phyloP scores from a whole-genome alignment of 1,140 invertebrate genomes.

The Dolichoris vasculosae region DNA sequence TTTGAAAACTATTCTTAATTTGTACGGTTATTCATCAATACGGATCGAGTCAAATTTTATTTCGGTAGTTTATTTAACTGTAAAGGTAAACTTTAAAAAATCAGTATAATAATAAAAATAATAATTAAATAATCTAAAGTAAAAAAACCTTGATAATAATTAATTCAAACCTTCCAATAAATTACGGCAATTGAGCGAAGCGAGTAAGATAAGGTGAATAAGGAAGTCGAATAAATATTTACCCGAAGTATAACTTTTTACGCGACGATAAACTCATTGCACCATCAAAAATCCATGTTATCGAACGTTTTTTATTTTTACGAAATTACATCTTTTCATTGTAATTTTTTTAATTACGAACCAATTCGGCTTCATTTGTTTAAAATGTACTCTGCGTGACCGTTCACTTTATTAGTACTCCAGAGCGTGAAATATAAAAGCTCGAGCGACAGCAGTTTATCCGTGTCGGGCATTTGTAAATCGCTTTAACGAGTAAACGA shows the following conservation, averaged over 20 bases:
- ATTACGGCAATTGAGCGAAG: too few relatives aligned
- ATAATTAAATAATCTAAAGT: too few relatives aligned
- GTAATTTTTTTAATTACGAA: neutral
- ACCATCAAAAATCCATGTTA: neutral
- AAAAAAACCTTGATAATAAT: too few relatives aligned
- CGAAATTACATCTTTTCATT: neutral
- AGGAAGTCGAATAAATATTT: neutral
- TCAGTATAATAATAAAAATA: too few relatives aligned
- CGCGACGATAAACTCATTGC: neutral
- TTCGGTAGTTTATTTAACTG: too few relatives aligned
- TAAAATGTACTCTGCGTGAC: neutral
- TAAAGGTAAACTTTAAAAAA: too few relatives aligned
- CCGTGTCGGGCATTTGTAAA: neutral
- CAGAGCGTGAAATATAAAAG: conserved; percentile 17
- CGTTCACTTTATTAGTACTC: neutral
- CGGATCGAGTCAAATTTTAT: too few relatives aligned
- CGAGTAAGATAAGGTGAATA: too few relatives aligned
- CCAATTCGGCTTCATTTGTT: neutral
- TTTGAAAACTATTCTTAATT: too few relatives aligned
- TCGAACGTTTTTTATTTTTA: neutral
- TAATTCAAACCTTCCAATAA: too few relatives aligned
- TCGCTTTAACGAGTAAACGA: conserved; percentile 15
- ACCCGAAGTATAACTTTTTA: neutral
- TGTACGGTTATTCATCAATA: too few relatives aligned
- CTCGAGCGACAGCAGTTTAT: neutral